A percentile compares a stretch with the other conserved stretches of the same genome.
Conservation (phyloP, 2,113 vertebrate genomes). For the Sebastes schlegelii region DNA sequence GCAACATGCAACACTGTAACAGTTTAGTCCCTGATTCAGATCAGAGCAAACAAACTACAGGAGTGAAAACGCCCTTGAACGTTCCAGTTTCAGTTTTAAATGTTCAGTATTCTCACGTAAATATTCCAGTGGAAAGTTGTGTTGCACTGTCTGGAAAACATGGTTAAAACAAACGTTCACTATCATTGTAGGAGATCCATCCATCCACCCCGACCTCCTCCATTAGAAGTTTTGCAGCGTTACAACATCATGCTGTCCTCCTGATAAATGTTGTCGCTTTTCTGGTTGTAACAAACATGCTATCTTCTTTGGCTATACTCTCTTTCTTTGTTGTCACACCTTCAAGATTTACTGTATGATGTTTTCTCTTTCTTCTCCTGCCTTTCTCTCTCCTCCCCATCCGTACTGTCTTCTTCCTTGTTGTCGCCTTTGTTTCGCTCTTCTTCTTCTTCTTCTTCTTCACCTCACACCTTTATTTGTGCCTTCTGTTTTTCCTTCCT, state of each 20-base stretch:
- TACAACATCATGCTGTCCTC: not conserved
- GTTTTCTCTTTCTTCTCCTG: not conserved
- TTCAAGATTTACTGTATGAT: not conserved
- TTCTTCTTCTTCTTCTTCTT: not conserved
- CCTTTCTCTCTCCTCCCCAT: not conserved
- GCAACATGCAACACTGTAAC: no score
- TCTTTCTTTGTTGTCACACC: not conserved
- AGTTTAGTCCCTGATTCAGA: no score
- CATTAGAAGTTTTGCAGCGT: not conserved
- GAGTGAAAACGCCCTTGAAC: no score
- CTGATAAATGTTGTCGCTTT: not conserved
- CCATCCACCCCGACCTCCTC: not conserved
- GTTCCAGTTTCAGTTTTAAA: no score
- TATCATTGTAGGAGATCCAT: not conserved
- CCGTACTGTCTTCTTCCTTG: no score
- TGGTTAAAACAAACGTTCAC: not conserved
- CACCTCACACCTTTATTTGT: not conserved
- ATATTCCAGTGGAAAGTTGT: not conserved
- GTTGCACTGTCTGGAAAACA: not conserved
- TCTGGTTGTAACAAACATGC: not conserved
- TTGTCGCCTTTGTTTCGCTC: not conserved
- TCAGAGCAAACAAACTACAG: no score
- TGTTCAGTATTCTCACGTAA: not conserved
- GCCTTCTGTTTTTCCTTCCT: conserved; percentile 1
- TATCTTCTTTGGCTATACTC: not conserved